These are phyloP conservation scores for Athalia circularis DNA, from an alignment of 2,888 invertebrate species.

Conservation along the genomic window DNA sequence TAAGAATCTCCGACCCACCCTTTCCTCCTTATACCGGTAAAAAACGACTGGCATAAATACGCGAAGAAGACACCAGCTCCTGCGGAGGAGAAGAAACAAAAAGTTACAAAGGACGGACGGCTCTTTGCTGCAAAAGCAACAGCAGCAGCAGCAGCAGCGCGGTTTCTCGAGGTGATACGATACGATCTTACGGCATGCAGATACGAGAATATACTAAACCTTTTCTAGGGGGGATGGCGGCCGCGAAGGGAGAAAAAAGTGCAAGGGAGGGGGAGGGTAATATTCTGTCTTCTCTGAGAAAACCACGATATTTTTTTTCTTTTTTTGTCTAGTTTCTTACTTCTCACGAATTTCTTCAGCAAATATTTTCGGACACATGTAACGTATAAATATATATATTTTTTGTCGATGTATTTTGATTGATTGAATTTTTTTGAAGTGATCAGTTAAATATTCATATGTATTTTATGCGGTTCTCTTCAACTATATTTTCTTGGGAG, in stretches of 20 bases:
- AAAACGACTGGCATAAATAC: conserved; percentile 68
- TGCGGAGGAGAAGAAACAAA: conserved; percentile 60
- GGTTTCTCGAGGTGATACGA: conserved; percentile 58
- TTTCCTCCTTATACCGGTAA: neutral
- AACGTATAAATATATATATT: neutral
- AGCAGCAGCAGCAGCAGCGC: conserved; percentile 59
- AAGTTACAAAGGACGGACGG: conserved; percentile 66
- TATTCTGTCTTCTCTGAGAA: neutral
- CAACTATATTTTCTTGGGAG: neutral
- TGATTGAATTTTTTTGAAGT: no score
- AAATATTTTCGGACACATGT: neutral
- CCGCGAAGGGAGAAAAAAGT: no score
- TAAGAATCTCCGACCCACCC: neutral
- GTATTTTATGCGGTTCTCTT: neutral
- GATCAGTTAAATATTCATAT: no score
- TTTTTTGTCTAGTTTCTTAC: neutral
- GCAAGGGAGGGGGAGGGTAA: no score
- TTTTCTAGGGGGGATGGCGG: conserved; percentile 58
- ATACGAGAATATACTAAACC: conserved; percentile 71
- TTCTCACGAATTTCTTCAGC: conserved; percentile 39
- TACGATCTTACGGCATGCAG: conserved; percentile 72
- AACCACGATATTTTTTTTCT: conserved; percentile 7
- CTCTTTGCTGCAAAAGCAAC: no score
- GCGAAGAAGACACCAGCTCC: conserved; percentile 52
- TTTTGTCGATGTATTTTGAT: conserved; percentile 19